Percentiles rank a stretch among this genome's conserved stretches.
Conservation (phyloP, 2,113 vertebrate genomes). For the Panthera leo region DNA sequence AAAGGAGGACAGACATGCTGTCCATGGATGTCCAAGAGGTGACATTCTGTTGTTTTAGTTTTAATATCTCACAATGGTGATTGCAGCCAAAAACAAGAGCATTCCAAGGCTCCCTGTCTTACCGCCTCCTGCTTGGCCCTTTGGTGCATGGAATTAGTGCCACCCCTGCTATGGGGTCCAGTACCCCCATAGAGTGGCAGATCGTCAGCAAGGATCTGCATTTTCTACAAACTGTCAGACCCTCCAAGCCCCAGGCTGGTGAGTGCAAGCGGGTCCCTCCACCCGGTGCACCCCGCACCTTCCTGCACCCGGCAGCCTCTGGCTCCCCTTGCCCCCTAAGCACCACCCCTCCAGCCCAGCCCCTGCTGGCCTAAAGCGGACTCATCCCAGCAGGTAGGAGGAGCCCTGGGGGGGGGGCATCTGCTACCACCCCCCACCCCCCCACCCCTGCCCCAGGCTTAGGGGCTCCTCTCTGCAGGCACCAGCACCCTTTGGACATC, state of each 20-base stretch:
- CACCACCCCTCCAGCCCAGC: not conserved
- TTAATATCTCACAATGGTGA: not conserved
- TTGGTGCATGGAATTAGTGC: no score
- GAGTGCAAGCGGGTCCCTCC: fast-evolving
- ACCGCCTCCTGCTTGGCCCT: not conserved
- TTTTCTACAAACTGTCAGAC: not conserved
- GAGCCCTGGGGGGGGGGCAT: not conserved
- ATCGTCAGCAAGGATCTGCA: not conserved
- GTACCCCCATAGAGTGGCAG: no score
- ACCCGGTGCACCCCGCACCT: fast-evolving
- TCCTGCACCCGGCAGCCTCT: no score
- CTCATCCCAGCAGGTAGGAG: not conserved
- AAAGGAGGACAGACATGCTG: not conserved
- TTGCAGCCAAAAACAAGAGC: not conserved
- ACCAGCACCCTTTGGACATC: not conserved
- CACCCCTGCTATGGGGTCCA: not conserved
- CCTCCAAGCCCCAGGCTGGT: not conserved
- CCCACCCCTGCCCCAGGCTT: no score
- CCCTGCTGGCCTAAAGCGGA: not conserved
- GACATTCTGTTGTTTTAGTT: not conserved
- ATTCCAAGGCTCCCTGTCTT: not conserved
- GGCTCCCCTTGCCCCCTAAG: not conserved
- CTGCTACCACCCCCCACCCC: no score
- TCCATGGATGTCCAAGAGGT: not conserved
- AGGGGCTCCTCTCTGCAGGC: not conserved